Conservation (phyloP, 2,113 vertebrate species). For the Willisornis vidua region DNA sequence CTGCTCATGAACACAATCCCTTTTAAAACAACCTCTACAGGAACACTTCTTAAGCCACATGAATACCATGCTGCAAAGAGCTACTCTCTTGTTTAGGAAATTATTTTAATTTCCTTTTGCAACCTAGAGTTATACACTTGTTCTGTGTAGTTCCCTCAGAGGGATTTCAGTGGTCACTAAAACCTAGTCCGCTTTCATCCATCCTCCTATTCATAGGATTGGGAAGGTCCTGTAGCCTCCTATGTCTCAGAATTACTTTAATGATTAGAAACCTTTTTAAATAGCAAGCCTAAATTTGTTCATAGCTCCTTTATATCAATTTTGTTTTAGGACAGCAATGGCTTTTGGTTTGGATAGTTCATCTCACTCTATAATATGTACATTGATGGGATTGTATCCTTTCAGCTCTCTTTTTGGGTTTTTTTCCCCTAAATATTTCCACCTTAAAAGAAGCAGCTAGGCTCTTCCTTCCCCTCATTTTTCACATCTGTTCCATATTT, state of each 20-base stretch:
- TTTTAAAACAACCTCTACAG: background rate
- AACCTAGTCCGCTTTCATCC: background rate
- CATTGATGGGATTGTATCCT: background rate
- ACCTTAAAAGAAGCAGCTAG: background rate
- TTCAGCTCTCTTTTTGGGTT: background rate
- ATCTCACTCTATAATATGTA: background rate
- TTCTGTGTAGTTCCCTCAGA: background rate
- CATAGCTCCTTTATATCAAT: background rate
- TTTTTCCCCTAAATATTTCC: background rate
- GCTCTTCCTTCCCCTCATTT: background rate
- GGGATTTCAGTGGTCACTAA: background rate
- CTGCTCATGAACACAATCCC: background rate
- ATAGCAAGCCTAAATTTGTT: background rate
- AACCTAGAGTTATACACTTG: background rate
- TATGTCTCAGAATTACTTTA: background rate
- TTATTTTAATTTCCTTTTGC: background rate
- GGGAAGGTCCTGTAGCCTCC: background rate
- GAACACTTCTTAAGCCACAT: background rate
- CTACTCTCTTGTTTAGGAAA: background rate
- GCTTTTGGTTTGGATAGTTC: background rate
- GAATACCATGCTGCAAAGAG: background rate
- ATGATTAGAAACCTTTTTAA: background rate
- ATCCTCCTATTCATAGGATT: background rate
- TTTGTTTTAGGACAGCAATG: background rate
- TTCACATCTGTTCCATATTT: constrained; percentile 21